These are phyloP conservation scores for Gallinago undulata DNA, from an alignment of 2,113 vertebrate genomes.

Conservation along the genomic window DNA sequence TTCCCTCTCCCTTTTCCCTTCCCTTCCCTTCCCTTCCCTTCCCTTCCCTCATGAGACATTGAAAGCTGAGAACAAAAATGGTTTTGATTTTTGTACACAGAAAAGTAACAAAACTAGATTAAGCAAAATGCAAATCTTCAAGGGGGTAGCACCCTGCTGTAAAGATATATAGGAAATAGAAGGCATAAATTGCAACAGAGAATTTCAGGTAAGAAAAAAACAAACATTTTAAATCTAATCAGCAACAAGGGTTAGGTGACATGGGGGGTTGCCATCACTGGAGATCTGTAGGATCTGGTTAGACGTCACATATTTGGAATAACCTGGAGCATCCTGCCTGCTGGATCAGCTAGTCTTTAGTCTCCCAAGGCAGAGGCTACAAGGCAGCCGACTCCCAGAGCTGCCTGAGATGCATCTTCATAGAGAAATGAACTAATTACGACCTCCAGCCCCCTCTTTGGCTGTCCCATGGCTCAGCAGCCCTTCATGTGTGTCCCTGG, in stretches of 20 bases:
- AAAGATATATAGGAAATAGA: background rate
- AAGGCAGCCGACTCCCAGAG: background rate
- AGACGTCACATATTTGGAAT: background rate
- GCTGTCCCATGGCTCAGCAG: background rate
- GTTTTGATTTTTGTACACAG: background rate
- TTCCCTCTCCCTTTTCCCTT: too few relatives aligned
- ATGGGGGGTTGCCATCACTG: background rate
- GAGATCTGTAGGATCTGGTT: background rate
- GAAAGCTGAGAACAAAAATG: background rate
- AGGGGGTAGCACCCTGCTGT: background rate
- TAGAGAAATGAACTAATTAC: background rate
- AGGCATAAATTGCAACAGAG: background rate
- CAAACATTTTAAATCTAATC: background rate
- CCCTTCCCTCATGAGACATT: background rate
- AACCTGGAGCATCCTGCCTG: background rate
- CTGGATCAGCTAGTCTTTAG: background rate
- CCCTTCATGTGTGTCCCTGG: background rate
- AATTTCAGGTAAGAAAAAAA: background rate
- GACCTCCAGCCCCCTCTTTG: background rate
- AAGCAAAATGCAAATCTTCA: background rate
- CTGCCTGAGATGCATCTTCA: background rate
- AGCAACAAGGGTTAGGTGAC: background rate
- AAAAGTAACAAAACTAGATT: background rate
- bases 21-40: too few relatives aligned
- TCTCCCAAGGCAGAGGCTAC: background rate